Base-by-base conservation (phyloP, 2,888 invertebrate species). In the Epinotia ramella region DNA sequence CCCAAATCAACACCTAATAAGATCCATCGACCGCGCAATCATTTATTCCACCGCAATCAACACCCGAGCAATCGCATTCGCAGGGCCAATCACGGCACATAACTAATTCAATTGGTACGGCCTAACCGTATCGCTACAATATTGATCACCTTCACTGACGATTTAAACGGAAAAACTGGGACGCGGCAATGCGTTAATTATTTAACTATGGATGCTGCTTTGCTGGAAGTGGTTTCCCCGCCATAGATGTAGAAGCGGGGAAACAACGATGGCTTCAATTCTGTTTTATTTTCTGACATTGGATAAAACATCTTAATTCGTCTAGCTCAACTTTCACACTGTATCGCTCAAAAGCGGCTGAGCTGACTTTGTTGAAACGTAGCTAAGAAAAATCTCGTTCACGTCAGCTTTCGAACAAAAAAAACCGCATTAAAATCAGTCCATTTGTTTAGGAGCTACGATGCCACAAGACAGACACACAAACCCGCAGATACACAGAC, bases 121-220 rank as follows among this genome's bases (percentile, higher is more conserved):
- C 28, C 73, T 68, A 46, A 71, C 81, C 18, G 74, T 80, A 84
- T 86, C 80, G 84, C 84, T 89, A 82, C 84, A 91, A 90, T 89
- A 91, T 92, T 91, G 91, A 91, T 91, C 88, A 88, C 85, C 81
- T 83, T 82, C 86, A 87, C 84, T 86, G 84, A 82, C 87, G 86
- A 85, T 86, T 86, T 83, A 81, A 81, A 81, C 81, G 82, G 82
- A 83, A 87, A 85, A 88, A 86, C 81, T 83, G 84, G 81, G 82
- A 83, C 84, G 80, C 84, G 81, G 83, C 81, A 84, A 82, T 85
- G 82, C 81, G 86, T 91, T 91, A 87, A 91, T 91, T 91, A 92
- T 92, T 92, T 84, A 91, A 87, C 84, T 81, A 24, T 11, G 59
- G 69, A 69, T 60, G 79, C 81, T 62, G 2, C 12, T 83, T 82